A percentile compares a stretch with the other conserved stretches of the same genome.
These are phyloP conservation scores for Lasaia peninsularis DNA, from an alignment of 1,140 invertebrate genomes.

Conservation along the genomic window DNA sequence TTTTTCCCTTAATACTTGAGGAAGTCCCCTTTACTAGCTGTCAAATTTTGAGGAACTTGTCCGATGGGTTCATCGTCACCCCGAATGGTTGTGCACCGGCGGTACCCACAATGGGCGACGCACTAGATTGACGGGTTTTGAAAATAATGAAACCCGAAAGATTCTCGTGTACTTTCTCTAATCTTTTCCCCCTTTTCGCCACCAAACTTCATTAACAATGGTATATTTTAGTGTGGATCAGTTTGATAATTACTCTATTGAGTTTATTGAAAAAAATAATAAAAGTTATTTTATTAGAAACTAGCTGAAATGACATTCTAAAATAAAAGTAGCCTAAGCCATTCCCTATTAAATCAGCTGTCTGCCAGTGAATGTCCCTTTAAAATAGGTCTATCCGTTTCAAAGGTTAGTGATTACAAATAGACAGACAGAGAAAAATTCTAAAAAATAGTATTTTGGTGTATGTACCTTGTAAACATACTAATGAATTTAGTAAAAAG, in stretches of 20 bases:
- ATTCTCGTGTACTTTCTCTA: constrained; percentile 59
- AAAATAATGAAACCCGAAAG: constrained; percentile 54
- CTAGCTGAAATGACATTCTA: too few relatives aligned
- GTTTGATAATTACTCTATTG: constrained; percentile 38
- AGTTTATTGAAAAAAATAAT: constrained; percentile 23
- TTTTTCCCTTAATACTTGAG: constrained; percentile 36
- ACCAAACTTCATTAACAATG: constrained; percentile 45
- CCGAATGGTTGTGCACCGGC: constrained; percentile 61
- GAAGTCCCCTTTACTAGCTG: constrained; percentile 49
- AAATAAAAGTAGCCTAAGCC: too few relatives aligned
- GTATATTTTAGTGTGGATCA: constrained; percentile 43
- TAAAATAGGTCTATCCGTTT: too few relatives aligned
- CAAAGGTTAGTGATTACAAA: too few relatives aligned
- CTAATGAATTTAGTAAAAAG: too few relatives aligned
- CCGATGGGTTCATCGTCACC: constrained; percentile 48
- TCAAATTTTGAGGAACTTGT: constrained; percentile 59
- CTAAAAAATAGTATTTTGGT: too few relatives aligned
- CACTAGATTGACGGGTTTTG: constrained; percentile 64
- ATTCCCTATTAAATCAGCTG: too few relatives aligned
- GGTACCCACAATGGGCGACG: constrained; percentile 46
- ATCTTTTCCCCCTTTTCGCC: constrained; percentile 44
- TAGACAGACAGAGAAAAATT: too few relatives aligned
- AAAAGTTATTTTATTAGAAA: background rate
- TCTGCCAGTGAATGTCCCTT: too few relatives aligned
- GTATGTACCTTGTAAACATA: too few relatives aligned